A percentile compares a stretch with the other conserved stretches of the same genome.
phyloP scores from a whole-genome alignment of 2,888 invertebrate genomes.

The Eristalinus aeneus region DNA sequence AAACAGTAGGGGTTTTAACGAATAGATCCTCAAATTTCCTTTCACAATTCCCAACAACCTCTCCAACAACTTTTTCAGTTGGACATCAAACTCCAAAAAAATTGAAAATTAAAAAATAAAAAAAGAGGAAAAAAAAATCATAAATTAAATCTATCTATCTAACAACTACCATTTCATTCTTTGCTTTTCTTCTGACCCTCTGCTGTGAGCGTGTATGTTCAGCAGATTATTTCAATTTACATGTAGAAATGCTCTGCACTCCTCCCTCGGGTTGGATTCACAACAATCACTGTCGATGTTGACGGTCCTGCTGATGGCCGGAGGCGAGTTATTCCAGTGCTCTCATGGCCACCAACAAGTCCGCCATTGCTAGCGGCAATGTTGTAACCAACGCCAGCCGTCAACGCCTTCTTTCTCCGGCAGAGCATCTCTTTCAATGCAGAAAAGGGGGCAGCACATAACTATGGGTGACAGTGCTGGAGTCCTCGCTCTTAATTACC shows the following conservation, averaged over 20 bases:
- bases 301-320: conserved; percentile 38
- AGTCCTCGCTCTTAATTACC: conserved; percentile 80
- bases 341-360: background rate
- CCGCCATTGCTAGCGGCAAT: conserved; percentile 12
- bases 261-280: conserved; percentile 23
- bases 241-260: conserved; percentile 53
- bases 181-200: conserved; percentile 1
- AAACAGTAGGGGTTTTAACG: too few species aligned
- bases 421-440: conserved; percentile 81
- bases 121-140: conserved; percentile 1
- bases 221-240: conserved; percentile 36
- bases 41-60: background rate
- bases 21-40: too few species aligned
- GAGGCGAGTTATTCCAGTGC: conserved; percentile 24
- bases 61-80: background rate
- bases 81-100: background rate
- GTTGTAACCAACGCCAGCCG: conserved; percentile 41
- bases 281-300: conserved; percentile 49
- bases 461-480: conserved; percentile 78
- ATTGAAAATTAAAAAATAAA: background rate
- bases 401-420: conserved; percentile 74
- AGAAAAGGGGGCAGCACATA: conserved; percentile 81
- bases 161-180: conserved; percentile 15
- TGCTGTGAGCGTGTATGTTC: background rate
- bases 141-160: conserved; percentile 35